Evolutionary conservation across 2,113 vertebrate genomes (phyloP).

Genomic region (Symphodus melops): DNA sequence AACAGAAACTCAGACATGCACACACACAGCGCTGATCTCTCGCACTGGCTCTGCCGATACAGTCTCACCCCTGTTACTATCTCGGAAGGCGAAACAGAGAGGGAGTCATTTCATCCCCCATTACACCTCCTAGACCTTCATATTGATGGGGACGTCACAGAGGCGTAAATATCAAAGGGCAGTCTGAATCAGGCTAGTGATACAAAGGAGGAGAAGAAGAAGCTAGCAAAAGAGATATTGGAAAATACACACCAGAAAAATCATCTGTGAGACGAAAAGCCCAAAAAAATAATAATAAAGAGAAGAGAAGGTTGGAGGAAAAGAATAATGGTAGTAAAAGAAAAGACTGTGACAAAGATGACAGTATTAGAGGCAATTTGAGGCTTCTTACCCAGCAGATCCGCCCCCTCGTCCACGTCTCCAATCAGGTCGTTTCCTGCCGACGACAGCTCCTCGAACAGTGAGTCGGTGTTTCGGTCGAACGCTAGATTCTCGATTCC

Average conservation of each 20-base stretch:
- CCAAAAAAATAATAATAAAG: conserved; percentile 20
- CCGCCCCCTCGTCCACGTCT: conserved; percentile 97
- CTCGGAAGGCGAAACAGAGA: too few relatives aligned
- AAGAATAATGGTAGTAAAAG: background rate
- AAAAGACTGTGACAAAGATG: background rate
- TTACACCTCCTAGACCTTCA: too few relatives aligned
- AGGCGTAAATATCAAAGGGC: too few relatives aligned
- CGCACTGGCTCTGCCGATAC: too few relatives aligned
- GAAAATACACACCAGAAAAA: conserved; percentile 95
- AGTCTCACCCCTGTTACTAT: too few relatives aligned
- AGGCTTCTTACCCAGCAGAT: conserved; percentile 91
- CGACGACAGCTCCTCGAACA: conserved; percentile 97
- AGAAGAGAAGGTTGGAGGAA: conserved; percentile 4
- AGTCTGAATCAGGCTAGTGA: too few relatives aligned
- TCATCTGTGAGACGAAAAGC: conserved; percentile 87
- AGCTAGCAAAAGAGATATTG: background rate
- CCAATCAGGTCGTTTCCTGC: conserved; percentile 95
- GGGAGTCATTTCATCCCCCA: too few relatives aligned
- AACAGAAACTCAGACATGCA: too few relatives aligned
- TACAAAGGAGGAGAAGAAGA: background rate
- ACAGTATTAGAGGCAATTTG: background rate
- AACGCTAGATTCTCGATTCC: conserved; percentile 93
- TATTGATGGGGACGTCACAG: too few relatives aligned
- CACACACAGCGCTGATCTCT: too few relatives aligned
- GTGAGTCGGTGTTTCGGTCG: conserved; percentile 96